phyloP scores from a whole-genome alignment of 2,888 invertebrate genomes.

The Lithophane socia region DNA sequence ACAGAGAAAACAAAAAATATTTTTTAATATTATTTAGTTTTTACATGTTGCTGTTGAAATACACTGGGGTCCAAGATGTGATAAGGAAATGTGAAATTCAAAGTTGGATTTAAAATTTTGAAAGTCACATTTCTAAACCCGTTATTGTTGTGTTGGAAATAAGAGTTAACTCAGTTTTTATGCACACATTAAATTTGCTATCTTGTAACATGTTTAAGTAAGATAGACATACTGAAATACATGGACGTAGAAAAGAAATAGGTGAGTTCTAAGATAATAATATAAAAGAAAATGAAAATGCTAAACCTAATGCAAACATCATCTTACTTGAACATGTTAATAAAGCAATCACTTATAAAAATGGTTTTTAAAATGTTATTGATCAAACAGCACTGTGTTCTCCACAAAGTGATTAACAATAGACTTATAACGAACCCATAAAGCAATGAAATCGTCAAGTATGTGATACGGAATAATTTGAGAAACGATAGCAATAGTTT shows the following conservation, averaged over 20 bases:
- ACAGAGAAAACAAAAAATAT: constrained; percentile 80
- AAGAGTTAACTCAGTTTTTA: constrained; percentile 61
- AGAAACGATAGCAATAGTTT: constrained; percentile 55
- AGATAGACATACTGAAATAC: background rate
- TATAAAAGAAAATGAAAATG: background rate
- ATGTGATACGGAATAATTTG: constrained; percentile 78
- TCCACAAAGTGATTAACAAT: constrained; percentile 51
- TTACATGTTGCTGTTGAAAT: constrained; percentile 84
- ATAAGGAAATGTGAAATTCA: constrained; percentile 76
- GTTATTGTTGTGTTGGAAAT: constrained; percentile 66
- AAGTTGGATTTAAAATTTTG: constrained; percentile 65
- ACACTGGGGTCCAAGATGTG: constrained; percentile 87
- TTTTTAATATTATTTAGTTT: constrained; percentile 86
- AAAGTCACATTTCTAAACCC: constrained; percentile 68
- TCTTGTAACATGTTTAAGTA: constrained; percentile 43
- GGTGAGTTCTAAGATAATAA: background rate
- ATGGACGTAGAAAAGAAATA: background rate
- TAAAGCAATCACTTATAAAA: constrained; percentile 48
- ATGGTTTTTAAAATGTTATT: constrained; percentile 42
- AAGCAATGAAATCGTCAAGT: constrained; percentile 73
- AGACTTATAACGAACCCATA: constrained; percentile 56
- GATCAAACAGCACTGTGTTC: constrained; percentile 53
- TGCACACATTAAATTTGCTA: constrained; percentile 54
- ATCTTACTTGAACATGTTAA: constrained; percentile 44
- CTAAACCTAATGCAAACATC: background rate